Conservation (phyloP, 2,888 invertebrate genomes). For the Julus scandinavius region DNA sequence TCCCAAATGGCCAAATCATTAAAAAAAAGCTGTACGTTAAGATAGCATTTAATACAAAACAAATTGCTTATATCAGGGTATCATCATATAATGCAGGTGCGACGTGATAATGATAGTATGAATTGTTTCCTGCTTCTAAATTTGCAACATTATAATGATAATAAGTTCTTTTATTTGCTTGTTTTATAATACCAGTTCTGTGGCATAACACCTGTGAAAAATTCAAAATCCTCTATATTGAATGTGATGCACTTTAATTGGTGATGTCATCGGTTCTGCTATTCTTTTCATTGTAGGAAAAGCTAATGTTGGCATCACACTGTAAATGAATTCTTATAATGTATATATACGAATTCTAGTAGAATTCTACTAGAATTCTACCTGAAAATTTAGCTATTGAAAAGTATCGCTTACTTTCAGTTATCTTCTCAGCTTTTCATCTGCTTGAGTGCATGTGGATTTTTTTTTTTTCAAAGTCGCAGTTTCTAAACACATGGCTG, state of each 20-base stretch:
- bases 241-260: not conserved
- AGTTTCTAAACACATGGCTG: not conserved
- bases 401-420: not conserved
- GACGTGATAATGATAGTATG: not conserved
- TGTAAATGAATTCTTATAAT: too few species aligned
- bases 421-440: not conserved
- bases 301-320: too few species aligned
- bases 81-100: slow-evolving; percentile 14
- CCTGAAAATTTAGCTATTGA: not conserved
- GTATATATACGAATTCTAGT: not conserved
- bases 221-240: not conserved
- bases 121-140: not conserved
- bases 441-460: not conserved
- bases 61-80: not conserved
- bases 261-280: not conserved
- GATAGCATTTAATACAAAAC: not conserved
- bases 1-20: not conserved
- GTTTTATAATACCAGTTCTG: not conserved
- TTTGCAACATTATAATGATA: not conserved
- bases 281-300: too few species aligned
- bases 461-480: not conserved
- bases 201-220: not conserved
- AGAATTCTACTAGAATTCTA: not conserved
- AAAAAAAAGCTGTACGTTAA: not conserved
- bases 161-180: not conserved